Percentiles rank a stretch among this genome's conserved stretches.
Conservation (phyloP, 2,888 invertebrate species). For the Eristalis pertinax region DNA sequence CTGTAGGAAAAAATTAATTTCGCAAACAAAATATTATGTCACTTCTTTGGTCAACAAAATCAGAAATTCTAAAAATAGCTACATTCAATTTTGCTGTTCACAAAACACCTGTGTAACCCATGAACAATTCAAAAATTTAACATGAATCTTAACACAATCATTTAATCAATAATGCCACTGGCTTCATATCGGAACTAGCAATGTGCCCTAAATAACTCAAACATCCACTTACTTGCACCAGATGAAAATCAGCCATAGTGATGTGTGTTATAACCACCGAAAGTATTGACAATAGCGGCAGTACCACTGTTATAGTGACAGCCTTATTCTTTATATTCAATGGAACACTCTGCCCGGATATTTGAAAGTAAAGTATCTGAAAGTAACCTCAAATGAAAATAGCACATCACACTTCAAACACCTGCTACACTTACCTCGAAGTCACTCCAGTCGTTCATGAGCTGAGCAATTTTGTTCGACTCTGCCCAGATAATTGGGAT, state of each 20-base stretch:
- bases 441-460: conserved; percentile 85
- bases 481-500: conserved; percentile 87
- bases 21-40: too few relatives aligned
- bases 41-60: too few relatives aligned
- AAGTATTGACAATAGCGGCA: conserved; percentile 85
- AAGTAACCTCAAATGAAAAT: conserved; percentile 66
- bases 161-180: too few relatives aligned
- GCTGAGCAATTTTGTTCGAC: conserved; percentile 84
- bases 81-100: too few relatives aligned
- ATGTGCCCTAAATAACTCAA: too few relatives aligned
- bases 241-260: conserved; percentile 87
- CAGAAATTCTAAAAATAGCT: too few relatives aligned
- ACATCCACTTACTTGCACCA: conserved; percentile 82
- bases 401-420: not conserved
- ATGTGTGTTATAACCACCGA: conserved; percentile 87
- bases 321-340: conserved; percentile 84
- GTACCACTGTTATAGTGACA: conserved; percentile 83
- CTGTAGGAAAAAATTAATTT: too few relatives aligned
- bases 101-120: too few relatives aligned
- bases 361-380: conserved; percentile 84
- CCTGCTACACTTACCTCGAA: conserved; percentile 83
- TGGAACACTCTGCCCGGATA: conserved; percentile 84
- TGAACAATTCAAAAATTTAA: too few relatives aligned
- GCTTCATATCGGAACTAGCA: too few relatives aligned
- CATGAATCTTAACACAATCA: too few relatives aligned